Evolutionary conservation across 2,113 vertebrate species (phyloP).

Genomic region (Fulmarus glacialis): DNA sequence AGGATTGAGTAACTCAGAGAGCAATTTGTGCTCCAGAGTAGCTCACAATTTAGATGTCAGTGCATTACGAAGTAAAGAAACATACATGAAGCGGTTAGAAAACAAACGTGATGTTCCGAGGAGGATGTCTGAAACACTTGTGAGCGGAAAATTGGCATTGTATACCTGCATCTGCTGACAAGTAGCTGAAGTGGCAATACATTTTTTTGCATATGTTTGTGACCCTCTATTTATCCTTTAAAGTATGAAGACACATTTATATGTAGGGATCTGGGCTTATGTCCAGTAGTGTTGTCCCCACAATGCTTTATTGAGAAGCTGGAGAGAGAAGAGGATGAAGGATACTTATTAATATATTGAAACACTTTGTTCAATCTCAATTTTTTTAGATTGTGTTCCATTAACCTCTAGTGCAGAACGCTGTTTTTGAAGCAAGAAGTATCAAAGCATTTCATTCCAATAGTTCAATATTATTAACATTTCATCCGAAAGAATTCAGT

Average conservation of each 20-base stretch:
- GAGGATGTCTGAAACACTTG: neutral
- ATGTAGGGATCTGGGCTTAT: neutral
- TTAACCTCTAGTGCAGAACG: neutral
- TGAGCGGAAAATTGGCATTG: neutral
- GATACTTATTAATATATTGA: neutral
- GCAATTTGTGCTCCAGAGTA: neutral
- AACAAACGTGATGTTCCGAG: neutral
- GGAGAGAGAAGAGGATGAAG: neutral
- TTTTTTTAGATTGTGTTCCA: neutral
- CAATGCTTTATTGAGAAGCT: neutral
- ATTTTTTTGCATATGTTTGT: neutral
- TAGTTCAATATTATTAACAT: neutral
- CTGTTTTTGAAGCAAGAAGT: neutral
- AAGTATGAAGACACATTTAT: neutral
- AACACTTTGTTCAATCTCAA: neutral
- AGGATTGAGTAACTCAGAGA: neutral
- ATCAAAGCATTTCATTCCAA: neutral
- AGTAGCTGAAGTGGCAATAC: neutral
- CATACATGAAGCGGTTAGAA: neutral
- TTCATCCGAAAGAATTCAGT: neutral
- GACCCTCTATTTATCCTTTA: neutral
- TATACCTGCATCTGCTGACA: neutral
- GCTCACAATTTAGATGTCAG: neutral
- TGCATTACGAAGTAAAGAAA: neutral
- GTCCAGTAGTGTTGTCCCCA: neutral